Evolutionary conservation across 2,888 invertebrate species (phyloP).

Genomic region (Lasioglossum zephyrum): DNA sequence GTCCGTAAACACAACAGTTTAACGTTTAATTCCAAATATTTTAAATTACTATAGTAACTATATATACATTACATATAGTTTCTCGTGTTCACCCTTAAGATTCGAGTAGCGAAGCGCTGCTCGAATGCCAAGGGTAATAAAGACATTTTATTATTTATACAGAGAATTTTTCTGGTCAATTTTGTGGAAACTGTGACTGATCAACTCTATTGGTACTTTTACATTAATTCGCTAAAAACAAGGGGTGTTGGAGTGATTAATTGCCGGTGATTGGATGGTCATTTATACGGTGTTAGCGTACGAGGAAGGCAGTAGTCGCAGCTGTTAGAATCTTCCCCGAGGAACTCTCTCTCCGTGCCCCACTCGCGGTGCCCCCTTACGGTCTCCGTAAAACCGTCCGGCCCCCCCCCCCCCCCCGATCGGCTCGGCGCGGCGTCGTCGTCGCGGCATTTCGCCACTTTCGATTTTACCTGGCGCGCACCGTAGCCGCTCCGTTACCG

Average conservation of each 20-base stretch:
- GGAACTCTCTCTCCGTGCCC: slow-evolving; percentile 57
- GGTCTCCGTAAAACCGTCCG: slow-evolving; percentile 25
- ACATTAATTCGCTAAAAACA: too few species aligned
- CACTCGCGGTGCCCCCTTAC: slow-evolving; percentile 20
- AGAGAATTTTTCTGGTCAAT: too few species aligned
- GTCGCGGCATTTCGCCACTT: slow-evolving; percentile 73
- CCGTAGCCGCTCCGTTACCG: slow-evolving; percentile 57
- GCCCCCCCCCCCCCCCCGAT: slow-evolving; percentile 13
- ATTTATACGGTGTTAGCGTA: not conserved
- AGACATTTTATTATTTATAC: too few species aligned
- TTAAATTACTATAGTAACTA: too few species aligned
- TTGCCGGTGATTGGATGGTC: not conserved
- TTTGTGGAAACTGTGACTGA: too few species aligned
- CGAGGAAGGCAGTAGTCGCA: slow-evolving; percentile 10
- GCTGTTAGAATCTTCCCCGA: slow-evolving; percentile 40
- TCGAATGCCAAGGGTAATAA: too few species aligned
- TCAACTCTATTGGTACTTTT: too few species aligned
- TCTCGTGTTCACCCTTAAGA: too few species aligned
- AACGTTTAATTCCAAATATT: too few species aligned
- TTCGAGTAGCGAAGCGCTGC: too few species aligned
- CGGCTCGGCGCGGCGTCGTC: not conserved
- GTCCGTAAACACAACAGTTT: too few species aligned
- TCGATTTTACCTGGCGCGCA: slow-evolving; percentile 72
- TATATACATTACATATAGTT: too few species aligned
- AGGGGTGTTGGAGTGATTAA: not conserved